Base-by-base conservation (phyloP, 2,888 invertebrate genomes). In the Drosophila merina region DNA sequence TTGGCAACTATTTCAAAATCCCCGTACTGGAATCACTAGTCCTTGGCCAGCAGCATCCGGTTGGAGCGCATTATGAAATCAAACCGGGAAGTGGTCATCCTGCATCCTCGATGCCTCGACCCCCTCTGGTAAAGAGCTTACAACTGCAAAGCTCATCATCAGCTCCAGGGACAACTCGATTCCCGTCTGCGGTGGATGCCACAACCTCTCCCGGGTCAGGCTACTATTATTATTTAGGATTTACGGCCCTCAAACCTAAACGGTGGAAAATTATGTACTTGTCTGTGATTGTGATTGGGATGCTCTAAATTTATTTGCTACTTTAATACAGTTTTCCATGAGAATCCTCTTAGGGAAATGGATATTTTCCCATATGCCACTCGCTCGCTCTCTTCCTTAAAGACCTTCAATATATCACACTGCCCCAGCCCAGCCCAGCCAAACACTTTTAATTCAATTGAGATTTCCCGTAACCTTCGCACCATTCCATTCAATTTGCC, bases 111-210 rank as follows among this genome's bases (percentile, higher is more conserved):
- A 5, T 28, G 0, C 28, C 12, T n/a, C n/a, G n/a, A n/a, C n/a
- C 30, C 6, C 4, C 36, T 1, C 10, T 3, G 9, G 50, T 75
- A 83, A 81, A 77, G 77, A 77, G 84, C 86, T 80, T 81, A 79
- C 62, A 75, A 66, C 77, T 70, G 77, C 8, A 75, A 80, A 71
- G 75, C 73, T 75, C 67, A 56, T 62, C 79, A 71, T 69, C 54
- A 50, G 20, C 30, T 40, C 49, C 33, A 31, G 57, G 40, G 6
- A 31, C 62, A 26, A 36, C 40, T 42, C 14, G 40, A 42, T 42
- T 7, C 14, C n/a, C n/a, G 36, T 36, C 36, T 36, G 12, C 36
- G 36, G 26, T 38, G 47, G 8, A 4, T 33, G 20, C 14, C 20
- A 20, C 33, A 30, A 36, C 30, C 36, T 36, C 51, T n/a, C n/a